These are phyloP conservation scores for Dryobotodes eremita DNA, from an alignment of 2,888 invertebrate species.

Conservation along the genomic window DNA sequence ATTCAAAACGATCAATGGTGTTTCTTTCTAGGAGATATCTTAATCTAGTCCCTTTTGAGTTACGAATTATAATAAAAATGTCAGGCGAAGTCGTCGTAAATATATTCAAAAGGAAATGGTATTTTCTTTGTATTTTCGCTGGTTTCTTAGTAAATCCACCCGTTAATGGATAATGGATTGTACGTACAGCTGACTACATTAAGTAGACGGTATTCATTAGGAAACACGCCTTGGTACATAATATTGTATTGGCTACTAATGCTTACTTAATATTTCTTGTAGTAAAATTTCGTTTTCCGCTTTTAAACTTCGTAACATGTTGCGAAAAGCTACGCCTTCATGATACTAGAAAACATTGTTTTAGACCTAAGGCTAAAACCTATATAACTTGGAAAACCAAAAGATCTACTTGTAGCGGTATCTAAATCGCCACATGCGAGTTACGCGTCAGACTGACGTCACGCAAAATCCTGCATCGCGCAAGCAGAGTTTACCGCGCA, in stretches of 20 bases:
- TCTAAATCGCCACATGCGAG: no score
- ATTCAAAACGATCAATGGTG: background rate
- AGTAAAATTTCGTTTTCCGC: background rate
- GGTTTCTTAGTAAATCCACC: background rate
- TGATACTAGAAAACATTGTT: background rate
- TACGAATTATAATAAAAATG: background rate
- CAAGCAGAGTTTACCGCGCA: no score
- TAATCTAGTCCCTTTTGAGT: background rate
- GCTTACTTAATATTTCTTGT: slow-evolving; percentile 5
- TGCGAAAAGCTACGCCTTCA: background rate
- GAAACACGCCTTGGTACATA: background rate
- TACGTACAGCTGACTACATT: background rate
- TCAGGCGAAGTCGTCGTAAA: background rate
- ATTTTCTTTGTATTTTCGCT: background rate
- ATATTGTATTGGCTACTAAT: background rate
- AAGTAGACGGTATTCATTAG: background rate
- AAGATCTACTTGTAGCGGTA: no score
- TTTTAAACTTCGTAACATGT: background rate
- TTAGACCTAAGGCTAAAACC: background rate
- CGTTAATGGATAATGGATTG: slow-evolving; percentile 5
- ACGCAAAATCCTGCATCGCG: no score
- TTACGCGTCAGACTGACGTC: no score
- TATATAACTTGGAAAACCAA: background rate
- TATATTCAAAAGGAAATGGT: background rate
- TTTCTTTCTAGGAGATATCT: background rate